Evolutionary conservation across 2,797 vertebrate species (phyloP).

Genomic region (Halcyon badia): DNA sequence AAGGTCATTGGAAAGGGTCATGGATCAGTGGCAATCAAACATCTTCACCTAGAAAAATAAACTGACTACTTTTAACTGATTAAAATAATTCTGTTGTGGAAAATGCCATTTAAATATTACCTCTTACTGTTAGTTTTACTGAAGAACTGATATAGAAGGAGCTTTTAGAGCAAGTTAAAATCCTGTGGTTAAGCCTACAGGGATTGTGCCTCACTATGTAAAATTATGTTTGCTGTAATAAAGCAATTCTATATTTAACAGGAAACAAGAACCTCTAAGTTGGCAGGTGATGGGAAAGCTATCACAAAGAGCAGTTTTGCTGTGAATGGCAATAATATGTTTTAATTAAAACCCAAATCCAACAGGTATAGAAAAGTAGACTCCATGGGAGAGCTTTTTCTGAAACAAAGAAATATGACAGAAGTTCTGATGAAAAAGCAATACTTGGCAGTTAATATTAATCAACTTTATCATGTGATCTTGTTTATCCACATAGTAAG

Average conservation of each 20-base stretch:
- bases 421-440: neutral
- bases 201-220: neutral
- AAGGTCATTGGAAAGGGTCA: neutral
- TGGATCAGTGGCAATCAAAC: neutral
- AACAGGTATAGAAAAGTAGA: neutral
- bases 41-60: neutral
- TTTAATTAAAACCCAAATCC: neutral
- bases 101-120: neutral
- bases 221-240: neutral
- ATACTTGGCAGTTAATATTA: neutral
- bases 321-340: neutral
- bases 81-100: neutral
- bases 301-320: fast-evolving
- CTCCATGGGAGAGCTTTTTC: neutral
- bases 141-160: neutral
- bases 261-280: neutral
- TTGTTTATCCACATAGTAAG: neutral
- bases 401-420: neutral
- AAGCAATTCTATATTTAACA: neutral
- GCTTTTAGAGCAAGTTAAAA: neutral
- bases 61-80: neutral
- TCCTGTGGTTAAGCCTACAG: neutral
- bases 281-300: neutral
- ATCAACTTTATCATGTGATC: neutral
- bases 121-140: neutral